These are phyloP conservation scores for Sarcophaga subvicina DNA, from an alignment of 2,888 invertebrate genomes.

Conservation along the genomic window DNA sequence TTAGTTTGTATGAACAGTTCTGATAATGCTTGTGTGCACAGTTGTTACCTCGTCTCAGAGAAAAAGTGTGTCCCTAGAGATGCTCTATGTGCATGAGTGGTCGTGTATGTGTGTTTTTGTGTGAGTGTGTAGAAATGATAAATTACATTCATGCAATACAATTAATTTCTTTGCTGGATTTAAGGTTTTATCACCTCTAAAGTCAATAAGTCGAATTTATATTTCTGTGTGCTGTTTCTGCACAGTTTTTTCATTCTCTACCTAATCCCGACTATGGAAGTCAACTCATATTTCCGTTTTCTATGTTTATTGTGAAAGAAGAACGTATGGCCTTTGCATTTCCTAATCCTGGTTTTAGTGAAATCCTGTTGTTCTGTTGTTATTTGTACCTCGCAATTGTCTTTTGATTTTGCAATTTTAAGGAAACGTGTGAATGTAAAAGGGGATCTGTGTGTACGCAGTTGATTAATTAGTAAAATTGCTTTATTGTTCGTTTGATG, in stretches of 20 bases:
- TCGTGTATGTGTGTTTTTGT: background rate
- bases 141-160: constrained; percentile 66
- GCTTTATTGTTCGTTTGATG: constrained; percentile 46
- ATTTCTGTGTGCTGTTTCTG: constrained; percentile 26
- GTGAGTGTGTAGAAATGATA: constrained; percentile 26
- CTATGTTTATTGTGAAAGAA: background rate
- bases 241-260: constrained; percentile 35
- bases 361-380: constrained; percentile 64
- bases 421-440: background rate
- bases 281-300: constrained; percentile 27
- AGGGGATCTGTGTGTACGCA: constrained; percentile 36
- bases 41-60: constrained; percentile 24
- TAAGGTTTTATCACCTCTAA: constrained; percentile 65
- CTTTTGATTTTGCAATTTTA: constrained; percentile 13
- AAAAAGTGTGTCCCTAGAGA: constrained; percentile 59
- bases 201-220: constrained; percentile 63
- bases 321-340: background rate
- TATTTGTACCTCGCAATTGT: background rate
- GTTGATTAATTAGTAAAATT: constrained; percentile 68
- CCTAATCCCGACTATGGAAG: constrained; percentile 30
- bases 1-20: background rate
- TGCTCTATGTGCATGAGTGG: background rate
- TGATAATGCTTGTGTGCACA: constrained; percentile 1
- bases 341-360: constrained; percentile 49
- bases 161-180: constrained; percentile 60